phyloP scores from a whole-genome alignment of 2,888 invertebrate species.

The Hipparchia semele region DNA sequence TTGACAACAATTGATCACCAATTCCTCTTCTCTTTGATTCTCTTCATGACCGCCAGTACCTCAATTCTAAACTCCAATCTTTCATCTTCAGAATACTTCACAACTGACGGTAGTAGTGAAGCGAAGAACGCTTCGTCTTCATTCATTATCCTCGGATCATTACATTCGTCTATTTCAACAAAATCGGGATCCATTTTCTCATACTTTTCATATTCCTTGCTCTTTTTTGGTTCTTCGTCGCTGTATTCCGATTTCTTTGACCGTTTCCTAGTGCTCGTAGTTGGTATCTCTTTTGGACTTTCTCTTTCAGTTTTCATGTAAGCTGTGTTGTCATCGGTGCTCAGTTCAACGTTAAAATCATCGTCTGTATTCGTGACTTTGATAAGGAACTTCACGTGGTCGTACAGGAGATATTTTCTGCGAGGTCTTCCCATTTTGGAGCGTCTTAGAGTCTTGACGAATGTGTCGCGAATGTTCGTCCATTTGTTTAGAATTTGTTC shows the following conservation, averaged over 20 bases:
- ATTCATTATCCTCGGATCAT: constrained; percentile 71
- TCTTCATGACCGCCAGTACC: constrained; percentile 69
- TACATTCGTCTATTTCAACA: constrained; percentile 54
- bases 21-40: constrained; percentile 61
- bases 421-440: constrained; percentile 59
- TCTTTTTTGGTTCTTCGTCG: constrained; percentile 31
- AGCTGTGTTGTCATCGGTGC: constrained; percentile 33
- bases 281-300: constrained; percentile 34
- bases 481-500: constrained; percentile 67
- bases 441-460: constrained; percentile 62
- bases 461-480: constrained; percentile 74
- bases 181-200: constrained; percentile 53
- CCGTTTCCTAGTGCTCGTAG: constrained; percentile 45
- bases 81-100: constrained; percentile 71
- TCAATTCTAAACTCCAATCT: constrained; percentile 72
- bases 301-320: constrained; percentile 40
- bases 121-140: constrained; percentile 79
- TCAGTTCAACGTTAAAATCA: constrained; percentile 43
- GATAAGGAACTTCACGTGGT: constrained; percentile 64
- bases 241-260: constrained; percentile 44
- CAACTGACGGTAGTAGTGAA: constrained; percentile 68
- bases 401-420: constrained; percentile 61
- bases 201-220: constrained; percentile 30
- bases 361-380: constrained; percentile 51
- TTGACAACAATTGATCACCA: constrained; percentile 44